Evolutionary conservation across 2,888 invertebrate genomes (phyloP).

Genomic region (Andrena bicolor): DNA sequence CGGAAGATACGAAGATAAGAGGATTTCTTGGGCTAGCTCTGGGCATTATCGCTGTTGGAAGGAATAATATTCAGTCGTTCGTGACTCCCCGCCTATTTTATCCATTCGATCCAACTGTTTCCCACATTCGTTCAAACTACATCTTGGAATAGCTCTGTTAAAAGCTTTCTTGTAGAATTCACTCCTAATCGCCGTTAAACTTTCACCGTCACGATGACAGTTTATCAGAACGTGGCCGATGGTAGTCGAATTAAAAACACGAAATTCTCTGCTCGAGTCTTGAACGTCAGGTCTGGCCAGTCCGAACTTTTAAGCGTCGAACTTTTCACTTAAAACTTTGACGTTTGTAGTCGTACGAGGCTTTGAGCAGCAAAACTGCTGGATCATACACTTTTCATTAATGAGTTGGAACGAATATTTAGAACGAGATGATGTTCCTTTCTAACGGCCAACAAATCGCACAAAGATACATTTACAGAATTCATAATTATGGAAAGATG

Average conservation of each 20-base stretch:
- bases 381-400: background rate
- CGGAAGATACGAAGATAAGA: conserved; percentile 28
- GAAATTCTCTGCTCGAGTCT: background rate
- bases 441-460: too few relatives aligned
- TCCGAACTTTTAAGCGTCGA: background rate
- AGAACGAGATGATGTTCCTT: too few relatives aligned
- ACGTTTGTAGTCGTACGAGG: background rate
- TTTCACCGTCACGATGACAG: background rate
- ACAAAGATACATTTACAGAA: too few relatives aligned
- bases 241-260: background rate
- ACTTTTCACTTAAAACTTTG: background rate
- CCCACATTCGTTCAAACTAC: background rate
- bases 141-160: background rate
- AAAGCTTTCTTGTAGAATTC: background rate
- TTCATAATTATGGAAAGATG: too few relatives aligned
- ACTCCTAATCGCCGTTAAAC: background rate
- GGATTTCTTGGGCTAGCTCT: conserved; percentile 7
- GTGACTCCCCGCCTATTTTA: background rate
- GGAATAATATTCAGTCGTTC: conserved; percentile 15
- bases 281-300: background rate
- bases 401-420: background rate
- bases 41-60: conserved; percentile 20
- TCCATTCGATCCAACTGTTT: background rate
- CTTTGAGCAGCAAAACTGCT: background rate
- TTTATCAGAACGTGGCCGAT: background rate